Percentiles rank a stretch among this genome's conserved stretches.
These are phyloP conservation scores for Parthenolecanium corni DNA, from an alignment of 2,888 invertebrate species.

Conservation along the genomic window DNA sequence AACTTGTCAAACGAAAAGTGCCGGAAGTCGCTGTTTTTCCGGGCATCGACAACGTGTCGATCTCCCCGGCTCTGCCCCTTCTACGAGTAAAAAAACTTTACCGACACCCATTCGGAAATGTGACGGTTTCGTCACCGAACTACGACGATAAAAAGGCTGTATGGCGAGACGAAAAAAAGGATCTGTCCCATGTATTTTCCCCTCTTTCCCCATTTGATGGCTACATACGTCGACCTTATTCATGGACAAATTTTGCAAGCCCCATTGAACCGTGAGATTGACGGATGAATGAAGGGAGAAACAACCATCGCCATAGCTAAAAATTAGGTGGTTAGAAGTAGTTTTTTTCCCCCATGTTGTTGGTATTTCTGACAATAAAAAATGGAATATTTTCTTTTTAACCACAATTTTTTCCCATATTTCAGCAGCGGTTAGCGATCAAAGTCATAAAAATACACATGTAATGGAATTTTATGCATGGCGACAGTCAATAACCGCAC, in stretches of 20 bases:
- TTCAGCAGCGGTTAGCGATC: too few relatives aligned
- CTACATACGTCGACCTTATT: background rate
- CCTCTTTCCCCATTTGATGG: too few relatives aligned
- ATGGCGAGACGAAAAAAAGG: background rate
- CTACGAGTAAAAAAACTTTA: slow-evolving; percentile 20
- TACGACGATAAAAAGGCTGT: background rate
- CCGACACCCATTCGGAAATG: background rate
- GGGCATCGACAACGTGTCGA: slow-evolving; percentile 6
- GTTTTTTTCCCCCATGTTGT: background rate
- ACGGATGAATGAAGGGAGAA: slow-evolving; percentile 8
- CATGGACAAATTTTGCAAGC: slow-evolving; percentile 4
- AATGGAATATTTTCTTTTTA: too few relatives aligned
- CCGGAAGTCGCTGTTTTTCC: slow-evolving; percentile 25
- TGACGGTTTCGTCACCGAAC: background rate
- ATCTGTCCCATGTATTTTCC: too few relatives aligned
- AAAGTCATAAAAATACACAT: too few relatives aligned
- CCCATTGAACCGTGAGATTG: slow-evolving; percentile 17
- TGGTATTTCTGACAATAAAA: too few relatives aligned
- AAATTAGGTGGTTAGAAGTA: slow-evolving; percentile 17
- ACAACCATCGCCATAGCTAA: background rate
- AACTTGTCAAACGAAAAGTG: slow-evolving; percentile 26
- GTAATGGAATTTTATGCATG: too few relatives aligned
- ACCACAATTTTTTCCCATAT: too few relatives aligned
- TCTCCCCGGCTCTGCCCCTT: too few relatives aligned
- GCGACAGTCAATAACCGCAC: too few relatives aligned